A percentile compares a stretch with the other conserved stretches of the same genome.
Evolutionary conservation across 1,140 invertebrate genomes (phyloP).

Genomic region (Zaprionus africanus): DNA sequence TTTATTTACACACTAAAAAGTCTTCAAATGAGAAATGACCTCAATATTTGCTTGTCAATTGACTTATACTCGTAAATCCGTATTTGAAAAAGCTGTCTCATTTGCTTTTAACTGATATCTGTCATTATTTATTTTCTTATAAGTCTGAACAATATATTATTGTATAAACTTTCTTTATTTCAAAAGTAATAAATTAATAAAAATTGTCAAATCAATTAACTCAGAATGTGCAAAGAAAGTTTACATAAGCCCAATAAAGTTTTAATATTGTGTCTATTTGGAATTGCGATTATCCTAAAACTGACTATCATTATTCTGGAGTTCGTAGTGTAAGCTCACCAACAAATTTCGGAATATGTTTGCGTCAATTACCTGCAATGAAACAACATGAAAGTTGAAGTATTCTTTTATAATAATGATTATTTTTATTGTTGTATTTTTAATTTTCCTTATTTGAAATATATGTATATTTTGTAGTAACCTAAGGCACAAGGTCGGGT

Average conservation of each 20-base stretch:
- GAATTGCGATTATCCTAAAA: constrained; percentile 52
- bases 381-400: not conserved
- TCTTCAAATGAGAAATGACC: too few species aligned
- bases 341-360: not conserved
- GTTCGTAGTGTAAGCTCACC: constrained; percentile 53
- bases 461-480: too few species aligned
- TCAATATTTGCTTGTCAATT: not conserved
- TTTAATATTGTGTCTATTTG: constrained; percentile 49
- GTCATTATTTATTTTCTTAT: too few species aligned
- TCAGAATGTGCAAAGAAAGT: constrained; percentile 16
- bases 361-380: constrained; percentile 48
- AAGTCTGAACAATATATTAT: too few species aligned
- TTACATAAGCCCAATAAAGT: constrained; percentile 41
- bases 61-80: not conserved
- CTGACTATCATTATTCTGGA: constrained; percentile 56
- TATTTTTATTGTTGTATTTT: not conserved
- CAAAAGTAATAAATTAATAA: not conserved
- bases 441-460: not conserved
- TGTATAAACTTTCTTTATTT: too few species aligned
- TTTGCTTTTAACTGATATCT: not conserved
- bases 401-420: not conserved
- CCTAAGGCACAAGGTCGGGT: too few species aligned
- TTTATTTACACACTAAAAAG: not conserved
- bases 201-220: not conserved
- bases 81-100: not conserved